These are phyloP conservation scores for Mactromeris polynyma DNA, from an alignment of 2,888 invertebrate species.

Conservation along the genomic window DNA sequence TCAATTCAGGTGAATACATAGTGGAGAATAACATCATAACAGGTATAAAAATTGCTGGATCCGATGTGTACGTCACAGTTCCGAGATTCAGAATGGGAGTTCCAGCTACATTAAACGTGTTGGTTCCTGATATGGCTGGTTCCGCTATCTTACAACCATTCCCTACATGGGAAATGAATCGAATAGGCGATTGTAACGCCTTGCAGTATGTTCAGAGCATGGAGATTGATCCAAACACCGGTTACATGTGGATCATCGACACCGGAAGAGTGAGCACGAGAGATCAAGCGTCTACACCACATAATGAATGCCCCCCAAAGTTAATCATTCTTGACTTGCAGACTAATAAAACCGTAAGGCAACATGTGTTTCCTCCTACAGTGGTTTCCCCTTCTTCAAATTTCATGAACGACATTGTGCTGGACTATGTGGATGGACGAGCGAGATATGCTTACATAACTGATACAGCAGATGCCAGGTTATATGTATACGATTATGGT, in stretches of 20 bases:
- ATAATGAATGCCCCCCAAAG: constrained; percentile 66
- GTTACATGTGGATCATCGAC: constrained; percentile 74
- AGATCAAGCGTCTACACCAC: constrained; percentile 12
- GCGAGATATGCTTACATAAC: constrained; percentile 66
- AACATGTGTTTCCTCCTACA: constrained; percentile 55
- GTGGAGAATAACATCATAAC: constrained; percentile 69
- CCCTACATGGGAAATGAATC: constrained; percentile 62
- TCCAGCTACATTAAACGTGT: constrained; percentile 66
- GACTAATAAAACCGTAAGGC: constrained; percentile 14
- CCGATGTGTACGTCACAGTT: constrained; percentile 72
- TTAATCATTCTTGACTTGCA: constrained; percentile 56
- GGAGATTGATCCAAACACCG: constrained; percentile 68
- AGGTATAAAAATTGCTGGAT: constrained; percentile 71
- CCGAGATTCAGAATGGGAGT: constrained; percentile 75
- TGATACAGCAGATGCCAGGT: constrained; percentile 53
- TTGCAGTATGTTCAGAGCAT: constrained; percentile 72
- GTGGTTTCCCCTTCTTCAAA: constrained; percentile 56
- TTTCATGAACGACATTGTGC: constrained; percentile 68
- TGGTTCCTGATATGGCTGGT: constrained; percentile 23
- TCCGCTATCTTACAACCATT: constrained; percentile 56
- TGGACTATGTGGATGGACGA: constrained; percentile 58
- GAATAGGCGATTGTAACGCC: constrained; percentile 53
- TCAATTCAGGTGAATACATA: constrained; percentile 56
- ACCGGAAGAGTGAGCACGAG: constrained; percentile 60
- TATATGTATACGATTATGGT: constrained; percentile 60